phyloP scores from a whole-genome alignment of 2,113 vertebrate species.

The Dicentrarchus labrax region DNA sequence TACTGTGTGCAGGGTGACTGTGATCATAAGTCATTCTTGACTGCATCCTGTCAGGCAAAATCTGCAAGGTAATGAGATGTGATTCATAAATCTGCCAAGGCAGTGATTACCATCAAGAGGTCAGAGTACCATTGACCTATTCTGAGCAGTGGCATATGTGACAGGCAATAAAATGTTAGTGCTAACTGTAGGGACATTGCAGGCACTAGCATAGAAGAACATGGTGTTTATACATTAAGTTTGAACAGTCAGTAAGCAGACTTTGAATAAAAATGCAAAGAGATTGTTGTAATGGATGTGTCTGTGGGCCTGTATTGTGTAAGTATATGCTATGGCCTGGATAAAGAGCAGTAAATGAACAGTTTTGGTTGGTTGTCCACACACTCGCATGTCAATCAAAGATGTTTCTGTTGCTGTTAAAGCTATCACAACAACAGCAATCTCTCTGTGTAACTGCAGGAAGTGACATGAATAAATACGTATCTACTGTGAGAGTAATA shows the following conservation, averaged over 20 bases:
- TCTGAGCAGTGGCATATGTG: conserved; percentile 21
- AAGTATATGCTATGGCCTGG: background rate
- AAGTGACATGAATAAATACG: background rate
- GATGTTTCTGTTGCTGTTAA: background rate
- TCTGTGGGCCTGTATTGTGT: background rate
- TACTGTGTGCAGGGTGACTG: background rate
- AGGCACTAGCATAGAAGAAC: background rate
- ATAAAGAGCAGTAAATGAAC: background rate
- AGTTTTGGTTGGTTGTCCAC: background rate
- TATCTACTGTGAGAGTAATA: background rate
- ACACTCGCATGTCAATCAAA: background rate
- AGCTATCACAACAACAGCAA: background rate
- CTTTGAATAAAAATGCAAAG: background rate
- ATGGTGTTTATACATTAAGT: background rate
- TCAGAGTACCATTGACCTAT: conserved; percentile 17
- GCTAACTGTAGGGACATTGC: background rate
- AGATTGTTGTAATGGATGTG: background rate
- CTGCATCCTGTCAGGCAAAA: conserved; percentile 7
- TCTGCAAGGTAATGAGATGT: conserved; percentile 10
- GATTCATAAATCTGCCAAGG: conserved; percentile 29
- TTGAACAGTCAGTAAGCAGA: background rate
- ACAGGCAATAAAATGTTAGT: background rate
- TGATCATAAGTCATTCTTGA: background rate
- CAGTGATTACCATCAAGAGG: conserved; percentile 27
- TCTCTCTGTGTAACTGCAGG: background rate